These are phyloP conservation scores for Macquaria australasica DNA, from an alignment of 2,113 vertebrate species.

Conservation along the genomic window DNA sequence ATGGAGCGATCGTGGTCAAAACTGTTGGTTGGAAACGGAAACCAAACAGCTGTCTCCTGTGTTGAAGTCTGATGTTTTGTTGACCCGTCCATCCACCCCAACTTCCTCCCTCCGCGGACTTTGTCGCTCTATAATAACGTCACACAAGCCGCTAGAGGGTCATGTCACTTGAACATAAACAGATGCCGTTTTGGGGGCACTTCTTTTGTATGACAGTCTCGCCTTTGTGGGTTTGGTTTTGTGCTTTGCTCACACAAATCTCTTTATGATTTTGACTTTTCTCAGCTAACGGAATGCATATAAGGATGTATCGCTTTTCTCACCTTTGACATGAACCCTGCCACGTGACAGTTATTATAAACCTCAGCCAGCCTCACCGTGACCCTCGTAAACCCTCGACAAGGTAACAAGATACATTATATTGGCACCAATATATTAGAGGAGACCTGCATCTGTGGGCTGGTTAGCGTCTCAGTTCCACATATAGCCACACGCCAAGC, in stretches of 20 bases:
- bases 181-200: not conserved
- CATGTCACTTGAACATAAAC: not conserved
- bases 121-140: not conserved
- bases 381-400: constrained; percentile 50
- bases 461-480: constrained; percentile 5
- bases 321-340: constrained; percentile 33
- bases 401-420: constrained; percentile 46
- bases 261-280: constrained; percentile 11
- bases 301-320: not conserved
- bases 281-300: not conserved
- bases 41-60: not conserved
- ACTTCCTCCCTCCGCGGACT: not conserved
- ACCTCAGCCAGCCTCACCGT: not conserved
- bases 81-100: not conserved
- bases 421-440: constrained; percentile 8
- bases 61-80: not conserved
- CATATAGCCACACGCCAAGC: constrained; percentile 31
- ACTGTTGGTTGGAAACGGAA: not conserved
- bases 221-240: not conserved
- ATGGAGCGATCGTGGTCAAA: not conserved
- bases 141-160: too few species aligned
- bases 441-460: not conserved
- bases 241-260: not conserved
- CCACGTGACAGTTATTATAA: constrained; percentile 34
- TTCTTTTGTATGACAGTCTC: not conserved